Evolutionary conservation across 1,140 invertebrate species (phyloP), one percentile per base, ranked within the genome.

Genomic region (Meloidogyne chitwoodi): DNA sequence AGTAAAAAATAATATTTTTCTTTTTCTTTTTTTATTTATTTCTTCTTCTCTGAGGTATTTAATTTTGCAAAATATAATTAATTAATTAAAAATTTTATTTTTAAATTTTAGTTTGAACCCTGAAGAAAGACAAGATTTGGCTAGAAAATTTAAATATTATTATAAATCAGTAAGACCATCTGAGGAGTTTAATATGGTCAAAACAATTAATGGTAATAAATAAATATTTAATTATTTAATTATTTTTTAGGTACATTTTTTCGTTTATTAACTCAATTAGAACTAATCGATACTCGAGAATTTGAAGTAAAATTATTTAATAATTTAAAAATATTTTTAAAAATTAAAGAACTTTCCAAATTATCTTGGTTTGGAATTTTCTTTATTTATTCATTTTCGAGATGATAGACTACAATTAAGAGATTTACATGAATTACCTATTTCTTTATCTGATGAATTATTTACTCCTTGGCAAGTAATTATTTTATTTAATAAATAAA

Each of bases 121-220:
- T 8, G 81, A 82, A 71, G 75, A 84, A 34, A 44, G 81, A 26
- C 64, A 80, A 31, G 81, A 82, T 66, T 61, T 82, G 22, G 82
- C 82, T 26, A 65, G 81, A 62, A 82, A 82, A 69, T 84, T 82
- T 66, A 82, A 82, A 48, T 82, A 82, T 74, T 82, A 82, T 68
- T 83, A 82, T 66, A 66, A 44, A 14, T 77, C 78, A 1, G 81
- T 82, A 16, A 67, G 78, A 16, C 81, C 81, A 14, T 41, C 24
- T 24, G 68, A 83, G 31, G 70, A 76, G 4, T 83, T 80, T 68
- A 82, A 82, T 65, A 27, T 82, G 64, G 22, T 84, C 27, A 69
- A 84, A 61, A 82, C 77, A 22, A 65, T 84, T 24, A 82, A 82
- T 68, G 81, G 48, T 56, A 44, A n/a, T 56, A 56, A n/a, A 56